Base-by-base conservation (phyloP, 2,113 vertebrate genomes). In the Trogon surrucura region DNA sequence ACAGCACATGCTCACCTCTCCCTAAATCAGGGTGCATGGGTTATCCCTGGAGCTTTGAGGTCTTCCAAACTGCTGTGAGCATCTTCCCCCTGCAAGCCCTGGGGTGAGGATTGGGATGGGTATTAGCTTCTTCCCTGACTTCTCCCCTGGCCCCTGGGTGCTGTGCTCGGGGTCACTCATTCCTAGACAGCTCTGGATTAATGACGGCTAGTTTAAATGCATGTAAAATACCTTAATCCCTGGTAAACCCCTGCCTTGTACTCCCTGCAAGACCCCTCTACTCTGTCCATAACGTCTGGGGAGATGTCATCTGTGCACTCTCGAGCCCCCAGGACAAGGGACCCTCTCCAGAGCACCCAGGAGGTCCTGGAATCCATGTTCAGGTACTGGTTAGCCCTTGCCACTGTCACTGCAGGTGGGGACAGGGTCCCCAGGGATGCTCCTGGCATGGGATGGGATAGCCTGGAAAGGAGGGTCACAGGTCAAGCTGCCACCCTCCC, bases 1-100 rank as follows among this genome's bases (percentile, higher is more conserved):
- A 2, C 1, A 13, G 80, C 56, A 82, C 1, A 0, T 27, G 21
- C 5, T 80, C 5, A 0, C 16, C 16, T 80, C 32, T 57, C 57
- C 66, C 36, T 0, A 0, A 21, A 48, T 0, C 1, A 0, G 44
- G 22, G 22, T 4, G 34, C 44, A 29, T 1, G 4, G 20, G 61
- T 23, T 45, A 71, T 19, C 32, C 22, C 34, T 30, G 29, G 22
- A 32, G 53, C 12, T 82, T 16, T 45, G 13, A 2, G 23, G 11
- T 26, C 20, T 94, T 87, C 53, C 65, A 87, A 67, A 26, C 10
- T 32, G 51, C 78, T 32, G 11, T 65, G 38, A 50, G 23, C 57
- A 85, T 60, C 45, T 29, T 72, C 26, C 11, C 13, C 4, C 38
- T 70, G 20, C 25, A 60, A 74, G 56, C 9, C 27, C 22, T 66